These are phyloP conservation scores for Anguilla anguilla DNA, from an alignment of 2,797 vertebrate genomes.

Conservation along the genomic window DNA sequence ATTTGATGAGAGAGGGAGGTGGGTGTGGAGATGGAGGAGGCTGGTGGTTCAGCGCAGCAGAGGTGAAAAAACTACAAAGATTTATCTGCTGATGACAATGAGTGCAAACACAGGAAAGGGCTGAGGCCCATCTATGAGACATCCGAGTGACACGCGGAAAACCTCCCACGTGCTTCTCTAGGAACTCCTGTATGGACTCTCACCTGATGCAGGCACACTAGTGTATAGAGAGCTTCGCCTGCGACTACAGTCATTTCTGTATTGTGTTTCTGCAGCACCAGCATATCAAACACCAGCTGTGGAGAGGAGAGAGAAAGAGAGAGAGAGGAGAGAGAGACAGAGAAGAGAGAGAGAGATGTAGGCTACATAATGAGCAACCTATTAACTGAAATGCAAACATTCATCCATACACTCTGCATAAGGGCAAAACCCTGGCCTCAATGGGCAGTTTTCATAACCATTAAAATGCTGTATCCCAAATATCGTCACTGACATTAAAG, in stretches of 20 bases:
- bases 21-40: too few species aligned
- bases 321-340: not conserved
- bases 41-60: too few species aligned
- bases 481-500: not conserved
- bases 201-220: conserved; percentile 98
- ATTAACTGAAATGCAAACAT: not conserved
- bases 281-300: conserved; percentile 98
- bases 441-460: too few species aligned
- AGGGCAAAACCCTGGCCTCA: not conserved
- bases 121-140: too few species aligned
- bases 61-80: too few species aligned
- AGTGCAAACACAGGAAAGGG: too few species aligned
- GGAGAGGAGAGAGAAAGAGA: conserved; percentile 39
- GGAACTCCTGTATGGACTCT: conserved; percentile 34
- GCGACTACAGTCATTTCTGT: conserved; percentile 96
- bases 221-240: conserved; percentile 95
- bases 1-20: too few species aligned
- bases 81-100: too few species aligned
- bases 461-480: not conserved
- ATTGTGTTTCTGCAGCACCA: conserved; percentile 98
- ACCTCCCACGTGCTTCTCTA: too few species aligned
- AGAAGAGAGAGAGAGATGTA: accelerated
- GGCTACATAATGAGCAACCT: not conserved
- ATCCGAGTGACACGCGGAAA: too few species aligned
- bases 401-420: not conserved